Base-by-base conservation (phyloP, 1,140 invertebrate species). In the Harpegnathos saltator region DNA sequence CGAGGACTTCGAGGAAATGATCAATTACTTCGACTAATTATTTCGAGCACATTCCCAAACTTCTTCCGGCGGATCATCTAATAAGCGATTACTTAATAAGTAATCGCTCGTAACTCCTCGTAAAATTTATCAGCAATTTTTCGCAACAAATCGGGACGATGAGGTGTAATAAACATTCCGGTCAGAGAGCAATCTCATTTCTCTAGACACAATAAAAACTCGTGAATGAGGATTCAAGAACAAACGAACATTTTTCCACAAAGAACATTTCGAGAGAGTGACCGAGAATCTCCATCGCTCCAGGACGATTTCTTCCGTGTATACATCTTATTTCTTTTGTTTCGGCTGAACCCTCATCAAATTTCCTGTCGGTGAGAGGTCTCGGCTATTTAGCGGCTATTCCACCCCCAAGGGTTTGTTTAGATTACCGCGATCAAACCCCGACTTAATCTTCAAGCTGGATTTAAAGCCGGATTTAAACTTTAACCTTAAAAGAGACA, bases 311-410 rank as follows among this genome's bases (percentile, higher is more conserved):
- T 48, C 65, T 26, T 33, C 19, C 58, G 24, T 82, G 61, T 82
- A 85, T 52, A 87, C 69, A 83, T 63, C 58, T 84, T 59, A 75
- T 90, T 90, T 84, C 82, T 86, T 89, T 89, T 78, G 89, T 87
- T 88, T 74, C 58, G n/a, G 7, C 38, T 54, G 56, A 50, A 87
- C 85, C 88, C 85, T 90, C 85, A 83, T 90, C 89, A 91, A 91
- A 91, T 91, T 89, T 89, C 78, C 85, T 85, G 88, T 90, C 83
- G 66, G 74, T 58, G 48, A 58, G 29, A 71, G 75, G 72, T 80
- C 83, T 69, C 44, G 14, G 58, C 71, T 85, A 81, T 85, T 90
- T 85, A 61, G 73, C 71, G 29, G 5, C 11, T 19, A n/a, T 61
- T 5, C 44, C 14, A 48, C 61, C 24, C 59, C 19, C 5, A 24